Evolutionary conservation across 2,113 vertebrate genomes (phyloP).

Genomic region (Phalacrocorax brasilianus): DNA sequence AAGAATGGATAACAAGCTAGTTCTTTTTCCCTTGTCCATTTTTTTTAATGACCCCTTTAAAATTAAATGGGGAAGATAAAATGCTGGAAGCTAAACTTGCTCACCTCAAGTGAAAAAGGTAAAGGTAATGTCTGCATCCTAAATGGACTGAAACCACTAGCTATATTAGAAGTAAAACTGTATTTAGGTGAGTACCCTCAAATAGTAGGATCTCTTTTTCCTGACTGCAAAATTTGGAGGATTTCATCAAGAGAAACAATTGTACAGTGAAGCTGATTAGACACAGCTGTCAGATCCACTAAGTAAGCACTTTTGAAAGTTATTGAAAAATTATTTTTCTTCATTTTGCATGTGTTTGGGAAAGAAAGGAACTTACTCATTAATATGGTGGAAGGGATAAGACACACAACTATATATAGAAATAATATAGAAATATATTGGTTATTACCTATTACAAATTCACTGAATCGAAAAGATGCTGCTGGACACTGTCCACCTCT

Average conservation of each 20-base stretch:
- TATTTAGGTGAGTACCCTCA: neutral
- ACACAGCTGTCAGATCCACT: neutral
- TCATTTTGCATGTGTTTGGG: neutral
- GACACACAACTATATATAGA: neutral
- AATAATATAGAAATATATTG: neutral
- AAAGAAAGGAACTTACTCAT: neutral
- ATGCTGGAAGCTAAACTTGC: neutral
- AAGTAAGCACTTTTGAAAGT: neutral
- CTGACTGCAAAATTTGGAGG: neutral
- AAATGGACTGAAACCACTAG: neutral
- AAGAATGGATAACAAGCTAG: neutral
- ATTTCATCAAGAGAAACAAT: neutral
- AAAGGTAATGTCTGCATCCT: neutral
- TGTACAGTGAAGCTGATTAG: neutral
- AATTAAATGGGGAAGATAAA: neutral
- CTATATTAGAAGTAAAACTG: neutral
- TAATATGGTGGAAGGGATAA: neutral
- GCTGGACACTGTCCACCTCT: neutral
- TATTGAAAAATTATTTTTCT: neutral
- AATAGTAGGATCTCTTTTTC: neutral
- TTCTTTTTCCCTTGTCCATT: neutral
- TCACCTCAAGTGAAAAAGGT: neutral
- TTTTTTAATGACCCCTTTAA: neutral
- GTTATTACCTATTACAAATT: neutral
- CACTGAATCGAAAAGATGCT: neutral